Conservation (phyloP, 2,888 invertebrate genomes). For the Iphiclides podalirius region DNA sequence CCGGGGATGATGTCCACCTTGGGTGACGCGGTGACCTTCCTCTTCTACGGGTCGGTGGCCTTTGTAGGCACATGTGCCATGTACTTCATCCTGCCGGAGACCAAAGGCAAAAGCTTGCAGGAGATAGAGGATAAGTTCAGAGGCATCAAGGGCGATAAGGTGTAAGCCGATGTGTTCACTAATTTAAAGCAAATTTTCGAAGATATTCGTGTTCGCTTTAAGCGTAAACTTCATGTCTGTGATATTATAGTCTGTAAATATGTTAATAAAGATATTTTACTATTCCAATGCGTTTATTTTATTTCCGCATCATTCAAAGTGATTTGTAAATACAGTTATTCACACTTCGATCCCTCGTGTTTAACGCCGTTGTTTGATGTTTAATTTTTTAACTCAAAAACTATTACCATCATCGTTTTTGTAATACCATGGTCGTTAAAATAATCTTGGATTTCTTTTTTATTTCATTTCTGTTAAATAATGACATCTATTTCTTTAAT, state of each 20-base stretch:
- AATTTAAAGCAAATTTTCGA: constrained; percentile 29
- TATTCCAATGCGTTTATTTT: constrained; percentile 28
- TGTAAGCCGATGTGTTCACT: constrained; percentile 33
- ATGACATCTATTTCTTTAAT: too few species aligned
- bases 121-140: constrained; percentile 83
- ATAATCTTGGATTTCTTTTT: too few species aligned
- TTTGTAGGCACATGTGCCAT: constrained; percentile 79
- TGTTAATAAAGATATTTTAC: constrained; percentile 38
- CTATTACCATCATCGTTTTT: too few species aligned
- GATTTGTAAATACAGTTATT: too few species aligned
- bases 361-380: too few species aligned
- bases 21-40: constrained; percentile 83
- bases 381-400: too few species aligned
- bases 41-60: constrained; percentile 80
- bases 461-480: too few species aligned
- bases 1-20: constrained; percentile 79
- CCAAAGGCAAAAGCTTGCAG: constrained; percentile 83
- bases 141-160: constrained; percentile 48
- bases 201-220: constrained; percentile 42
- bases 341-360: too few species aligned
- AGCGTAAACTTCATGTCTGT: constrained; percentile 57
- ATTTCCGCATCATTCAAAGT: constrained; percentile 1
- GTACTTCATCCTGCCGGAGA: constrained; percentile 83
- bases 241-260: constrained; percentile 59
- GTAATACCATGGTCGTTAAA: too few species aligned